Conservation (phyloP, 2,888 invertebrate species). For the Latheticus oryzae region DNA sequence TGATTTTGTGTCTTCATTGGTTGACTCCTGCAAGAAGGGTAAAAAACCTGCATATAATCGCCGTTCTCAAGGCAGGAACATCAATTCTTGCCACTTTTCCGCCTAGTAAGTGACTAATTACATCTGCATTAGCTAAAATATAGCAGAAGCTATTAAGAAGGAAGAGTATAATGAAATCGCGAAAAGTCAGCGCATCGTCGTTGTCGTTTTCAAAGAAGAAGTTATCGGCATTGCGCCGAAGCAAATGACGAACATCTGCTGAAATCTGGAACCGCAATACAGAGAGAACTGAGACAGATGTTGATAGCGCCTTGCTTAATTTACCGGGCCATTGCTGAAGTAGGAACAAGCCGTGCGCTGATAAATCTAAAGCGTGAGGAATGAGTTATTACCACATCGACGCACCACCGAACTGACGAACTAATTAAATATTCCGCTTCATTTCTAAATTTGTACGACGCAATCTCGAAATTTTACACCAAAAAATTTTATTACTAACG, state of each 20-base stretch:
- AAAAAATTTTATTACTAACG: slow-evolving; percentile 6
- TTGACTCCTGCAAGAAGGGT: too few relatives aligned
- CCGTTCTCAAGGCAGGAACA: too few relatives aligned
- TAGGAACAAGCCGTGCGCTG: slow-evolving; percentile 46
- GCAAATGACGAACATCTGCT: slow-evolving; percentile 51
- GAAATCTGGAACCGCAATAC: slow-evolving; percentile 50
- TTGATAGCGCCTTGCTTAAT: slow-evolving; percentile 50
- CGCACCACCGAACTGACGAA: slow-evolving; percentile 39
- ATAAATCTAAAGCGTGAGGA: slow-evolving; percentile 45
- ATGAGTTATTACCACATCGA: slow-evolving; percentile 45
- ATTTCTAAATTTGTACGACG: slow-evolving; percentile 25
- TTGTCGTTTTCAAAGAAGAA: slow-evolving; percentile 40
- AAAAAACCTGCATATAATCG: too few relatives aligned
- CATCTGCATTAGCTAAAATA: slow-evolving; percentile 26
- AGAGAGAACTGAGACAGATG: slow-evolving; percentile 52
- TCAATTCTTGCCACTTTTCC: too few relatives aligned
- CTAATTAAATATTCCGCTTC: slow-evolving; percentile 42
- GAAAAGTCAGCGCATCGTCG: slow-evolving; percentile 35
- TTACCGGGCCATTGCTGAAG: slow-evolving; percentile 49
- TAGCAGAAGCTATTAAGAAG: slow-evolving; percentile 23
- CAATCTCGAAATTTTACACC: not conserved
- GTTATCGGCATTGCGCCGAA: slow-evolving; percentile 46
- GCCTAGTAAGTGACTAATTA: too few relatives aligned
- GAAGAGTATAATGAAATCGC: slow-evolving; percentile 36
- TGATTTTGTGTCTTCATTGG: too few relatives aligned